Evolutionary conservation across 23 tunicate species (phyloP).

Genomic region (Halocynthia aurantium): DNA sequence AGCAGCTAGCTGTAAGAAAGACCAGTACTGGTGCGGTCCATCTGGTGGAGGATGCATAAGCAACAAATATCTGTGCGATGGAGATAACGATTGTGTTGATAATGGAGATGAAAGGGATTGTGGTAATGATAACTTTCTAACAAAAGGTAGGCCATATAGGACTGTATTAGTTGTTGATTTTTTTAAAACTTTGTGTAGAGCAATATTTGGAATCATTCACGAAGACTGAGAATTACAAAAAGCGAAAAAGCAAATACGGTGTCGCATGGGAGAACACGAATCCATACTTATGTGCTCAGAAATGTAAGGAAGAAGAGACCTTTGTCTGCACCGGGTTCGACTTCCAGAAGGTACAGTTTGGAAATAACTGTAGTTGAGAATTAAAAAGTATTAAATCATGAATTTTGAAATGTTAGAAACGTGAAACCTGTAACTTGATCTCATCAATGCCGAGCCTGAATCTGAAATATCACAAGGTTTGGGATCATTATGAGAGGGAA

Average conservation of each 20-base stretch:
- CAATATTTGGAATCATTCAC: slow-evolving; percentile 8
- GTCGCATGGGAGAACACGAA: slow-evolving; percentile 55
- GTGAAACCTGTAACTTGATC: slow-evolving; percentile 2
- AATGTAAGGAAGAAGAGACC: slow-evolving; percentile 47
- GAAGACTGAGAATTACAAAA: not conserved
- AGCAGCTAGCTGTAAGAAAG: slow-evolving; percentile 27
- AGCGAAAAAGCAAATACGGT: slow-evolving; percentile 13
- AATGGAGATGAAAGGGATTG: slow-evolving; percentile 64
- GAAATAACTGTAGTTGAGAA: not conserved
- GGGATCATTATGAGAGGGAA: slow-evolving; percentile 40
- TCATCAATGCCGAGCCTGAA: slow-evolving; percentile 1
- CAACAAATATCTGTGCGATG: slow-evolving; percentile 46
- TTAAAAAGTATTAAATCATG: not conserved
- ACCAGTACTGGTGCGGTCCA: slow-evolving; percentile 56
- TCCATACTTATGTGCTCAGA: slow-evolving; percentile 70
- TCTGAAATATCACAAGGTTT: slow-evolving; percentile 4
- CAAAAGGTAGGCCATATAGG: not conserved
- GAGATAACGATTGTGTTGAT: slow-evolving; percentile 55
- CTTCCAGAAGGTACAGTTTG: slow-evolving; percentile 48
- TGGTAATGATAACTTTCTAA: slow-evolving; percentile 27
- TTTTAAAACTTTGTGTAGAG: not conserved
- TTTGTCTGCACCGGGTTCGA: slow-evolving; percentile 64
- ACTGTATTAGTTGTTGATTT: not conserved
- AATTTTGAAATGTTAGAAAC: not conserved
- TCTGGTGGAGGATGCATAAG: slow-evolving; percentile 52